Evolutionary conservation across 2,113 vertebrate species (phyloP).

Genomic region (Dasyprocta punctata): DNA sequence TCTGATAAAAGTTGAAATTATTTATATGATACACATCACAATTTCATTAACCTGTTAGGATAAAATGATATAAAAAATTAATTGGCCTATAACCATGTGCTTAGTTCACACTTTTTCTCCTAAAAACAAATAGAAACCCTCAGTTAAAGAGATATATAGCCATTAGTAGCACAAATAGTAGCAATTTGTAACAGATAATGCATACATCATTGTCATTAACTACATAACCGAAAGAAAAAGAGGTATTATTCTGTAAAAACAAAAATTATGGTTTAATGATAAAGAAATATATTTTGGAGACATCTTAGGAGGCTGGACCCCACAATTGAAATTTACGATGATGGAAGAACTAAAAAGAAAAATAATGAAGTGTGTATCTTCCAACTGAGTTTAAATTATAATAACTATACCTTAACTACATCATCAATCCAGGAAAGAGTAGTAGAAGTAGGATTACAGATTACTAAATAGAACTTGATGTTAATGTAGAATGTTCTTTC

Average conservation of each 20-base stretch:
- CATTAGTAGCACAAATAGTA: slow-evolving; percentile 69
- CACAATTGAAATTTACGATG: not conserved
- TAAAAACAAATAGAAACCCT: slow-evolving; percentile 77
- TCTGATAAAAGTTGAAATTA: slow-evolving; percentile 76
- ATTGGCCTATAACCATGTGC: slow-evolving; percentile 69
- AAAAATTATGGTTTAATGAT: slow-evolving; percentile 14
- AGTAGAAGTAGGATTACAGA: not conserved
- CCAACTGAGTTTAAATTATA: not conserved
- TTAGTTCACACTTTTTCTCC: slow-evolving; percentile 77
- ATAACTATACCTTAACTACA: not conserved
- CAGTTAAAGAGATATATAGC: slow-evolving; percentile 74
- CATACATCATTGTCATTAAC: slow-evolving; percentile 77
- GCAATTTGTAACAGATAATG: slow-evolving; percentile 76
- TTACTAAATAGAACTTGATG: not conserved
- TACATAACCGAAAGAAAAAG: slow-evolving; percentile 73
- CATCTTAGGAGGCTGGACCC: not conserved
- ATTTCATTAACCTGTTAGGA: slow-evolving; percentile 75
- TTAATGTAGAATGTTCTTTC: not conserved
- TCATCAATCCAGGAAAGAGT: not conserved
- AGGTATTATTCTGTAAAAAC: slow-evolving; percentile 71
- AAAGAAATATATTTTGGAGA: not conserved
- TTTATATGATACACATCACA: slow-evolving; percentile 78
- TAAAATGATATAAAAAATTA: slow-evolving; percentile 74
- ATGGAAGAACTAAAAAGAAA: slow-evolving; percentile 22
- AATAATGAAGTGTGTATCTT: not conserved